These are phyloP conservation scores for Sebastes glaucus DNA, from an alignment of 2,797 vertebrate species.

Conservation along the genomic window DNA sequence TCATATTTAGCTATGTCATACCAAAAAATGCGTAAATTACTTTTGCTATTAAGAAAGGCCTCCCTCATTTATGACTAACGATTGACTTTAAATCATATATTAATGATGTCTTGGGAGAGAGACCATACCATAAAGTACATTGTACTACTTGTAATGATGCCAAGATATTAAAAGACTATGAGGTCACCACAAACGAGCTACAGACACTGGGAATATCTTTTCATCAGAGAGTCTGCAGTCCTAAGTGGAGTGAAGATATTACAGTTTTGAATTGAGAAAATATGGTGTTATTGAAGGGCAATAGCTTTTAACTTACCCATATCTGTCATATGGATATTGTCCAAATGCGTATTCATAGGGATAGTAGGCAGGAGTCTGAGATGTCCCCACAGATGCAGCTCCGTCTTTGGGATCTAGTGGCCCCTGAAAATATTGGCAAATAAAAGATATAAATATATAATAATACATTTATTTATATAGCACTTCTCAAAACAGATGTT, in stretches of 20 bases:
- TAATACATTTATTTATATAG: no score
- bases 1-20: not conserved
- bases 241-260: not conserved
- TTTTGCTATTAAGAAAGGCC: not conserved
- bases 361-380: slow-evolving; percentile 89
- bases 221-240: not conserved
- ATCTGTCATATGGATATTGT: slow-evolving; percentile 95
- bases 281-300: not conserved
- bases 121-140: not conserved
- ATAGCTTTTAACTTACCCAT: slow-evolving; percentile 74
- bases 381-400: slow-evolving; percentile 84
- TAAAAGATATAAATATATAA: not conserved
- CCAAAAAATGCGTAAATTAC: not conserved
- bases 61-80: not conserved
- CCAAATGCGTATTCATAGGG: slow-evolving; percentile 92
- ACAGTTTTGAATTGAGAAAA: not conserved
- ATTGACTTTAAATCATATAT: slow-evolving; percentile 2
- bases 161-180: not conserved
- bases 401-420: slow-evolving; percentile 89
- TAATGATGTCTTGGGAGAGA: not conserved
- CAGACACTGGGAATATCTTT: not conserved
- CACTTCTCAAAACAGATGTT: no score
- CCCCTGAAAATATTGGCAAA: slow-evolving; percentile 80
- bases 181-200: not conserved
- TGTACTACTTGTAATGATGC: not conserved